Percentiles rank a stretch among this genome's conserved stretches.
Evolutionary conservation across 2,113 vertebrate genomes (phyloP).

Genomic region (Eptesicus fuscus): DNA sequence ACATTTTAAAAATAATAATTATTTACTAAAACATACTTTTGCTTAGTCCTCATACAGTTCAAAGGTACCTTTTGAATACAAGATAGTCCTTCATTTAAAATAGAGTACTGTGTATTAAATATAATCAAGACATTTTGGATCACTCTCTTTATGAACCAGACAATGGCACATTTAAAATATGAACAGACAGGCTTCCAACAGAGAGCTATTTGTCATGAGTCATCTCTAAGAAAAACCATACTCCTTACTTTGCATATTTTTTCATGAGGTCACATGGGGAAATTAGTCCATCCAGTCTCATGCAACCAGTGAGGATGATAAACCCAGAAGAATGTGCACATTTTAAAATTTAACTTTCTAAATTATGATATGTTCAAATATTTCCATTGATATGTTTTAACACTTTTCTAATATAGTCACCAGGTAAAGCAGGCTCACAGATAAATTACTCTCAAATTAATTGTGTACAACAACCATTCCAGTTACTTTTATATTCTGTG

Average conservation of each 20-base stretch:
- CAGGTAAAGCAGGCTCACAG: conserved; percentile 36
- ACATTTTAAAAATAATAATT: neutral
- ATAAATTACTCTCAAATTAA: conserved; percentile 40
- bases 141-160: conserved; percentile 44
- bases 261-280: neutral
- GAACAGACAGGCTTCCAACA: conserved; percentile 44
- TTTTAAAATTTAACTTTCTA: conserved; percentile 44
- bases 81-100: conserved; percentile 47
- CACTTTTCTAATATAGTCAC: conserved; percentile 56
- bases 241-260: neutral
- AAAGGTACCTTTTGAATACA: neutral
- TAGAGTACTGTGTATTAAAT: conserved; percentile 11
- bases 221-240: neutral
- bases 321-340: conserved; percentile 58
- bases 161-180: conserved; percentile 66
- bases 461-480: conserved; percentile 44
- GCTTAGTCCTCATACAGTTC: neutral
- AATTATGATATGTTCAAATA: conserved; percentile 82
- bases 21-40: conserved; percentile 24
- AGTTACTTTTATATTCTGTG: conserved; percentile 43
- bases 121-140: conserved; percentile 27
- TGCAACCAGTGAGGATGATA: conserved; percentile 25
- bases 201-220: conserved; percentile 34
- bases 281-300: neutral
- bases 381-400: conserved; percentile 69